phyloP scores from a whole-genome alignment of 2,888 invertebrate genomes.

The Standfussiana lucernea region DNA sequence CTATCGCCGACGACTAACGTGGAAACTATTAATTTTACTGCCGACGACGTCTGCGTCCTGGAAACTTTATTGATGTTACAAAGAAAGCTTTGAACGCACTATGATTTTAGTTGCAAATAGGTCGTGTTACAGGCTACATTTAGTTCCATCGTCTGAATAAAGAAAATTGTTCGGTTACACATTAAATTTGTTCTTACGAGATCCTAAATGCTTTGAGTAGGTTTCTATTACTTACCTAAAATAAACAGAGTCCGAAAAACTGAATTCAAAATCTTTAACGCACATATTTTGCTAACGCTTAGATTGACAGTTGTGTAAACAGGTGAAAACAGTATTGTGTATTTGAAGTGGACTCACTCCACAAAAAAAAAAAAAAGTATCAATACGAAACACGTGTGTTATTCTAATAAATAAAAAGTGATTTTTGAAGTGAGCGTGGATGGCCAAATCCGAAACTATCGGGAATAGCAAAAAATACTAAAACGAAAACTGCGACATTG shows the following conservation, averaged over 20 bases:
- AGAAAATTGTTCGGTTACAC: background rate
- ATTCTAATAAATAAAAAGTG: background rate
- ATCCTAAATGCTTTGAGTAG: no score
- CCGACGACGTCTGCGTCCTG: constrained; percentile 55
- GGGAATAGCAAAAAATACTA: no score
- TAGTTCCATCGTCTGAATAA: background rate
- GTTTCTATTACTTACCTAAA: background rate
- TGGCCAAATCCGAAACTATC: no score
- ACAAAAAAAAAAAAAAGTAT: background rate
- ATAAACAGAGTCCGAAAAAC: background rate
- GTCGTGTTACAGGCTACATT: background rate
- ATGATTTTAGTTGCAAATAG: constrained; percentile 1
- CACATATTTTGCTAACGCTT: background rate
- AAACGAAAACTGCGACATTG: no score
- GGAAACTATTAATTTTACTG: constrained; percentile 59
- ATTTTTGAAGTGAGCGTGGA: no score
- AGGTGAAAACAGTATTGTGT: no score
- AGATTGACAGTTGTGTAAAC: background rate
- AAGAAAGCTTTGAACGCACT: constrained; percentile 40
- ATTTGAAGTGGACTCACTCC: no score
- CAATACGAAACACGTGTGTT: background rate
- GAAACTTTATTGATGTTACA: constrained; percentile 62
- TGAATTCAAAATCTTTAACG: background rate
- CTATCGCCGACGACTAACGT: constrained; percentile 35
- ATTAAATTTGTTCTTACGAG: background rate